Evolutionary conservation across 2,888 invertebrate species (phyloP).

Genomic region (Beris morrisii): DNA sequence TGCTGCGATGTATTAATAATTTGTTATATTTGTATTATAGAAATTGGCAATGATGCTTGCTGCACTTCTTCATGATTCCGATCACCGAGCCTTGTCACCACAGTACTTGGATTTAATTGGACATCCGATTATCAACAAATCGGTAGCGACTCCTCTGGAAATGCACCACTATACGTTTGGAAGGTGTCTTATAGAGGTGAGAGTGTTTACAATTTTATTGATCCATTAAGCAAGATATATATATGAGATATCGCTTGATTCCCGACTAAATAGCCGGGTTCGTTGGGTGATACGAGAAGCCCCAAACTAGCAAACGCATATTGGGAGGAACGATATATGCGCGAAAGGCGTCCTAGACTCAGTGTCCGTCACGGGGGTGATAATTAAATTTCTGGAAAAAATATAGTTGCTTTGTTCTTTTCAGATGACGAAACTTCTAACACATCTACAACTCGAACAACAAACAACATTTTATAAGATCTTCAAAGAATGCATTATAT

Average conservation of each 20-base stretch:
- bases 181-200: constrained; percentile 62
- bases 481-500: constrained; percentile 60
- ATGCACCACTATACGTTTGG: constrained; percentile 64
- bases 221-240: background rate
- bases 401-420: background rate
- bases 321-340: no score
- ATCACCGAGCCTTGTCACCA: constrained; percentile 66
- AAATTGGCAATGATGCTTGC: constrained; percentile 60
- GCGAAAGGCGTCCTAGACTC: no score
- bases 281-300: no score
- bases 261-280: background rate
- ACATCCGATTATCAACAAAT: constrained; percentile 61
- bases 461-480: background rate
- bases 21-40: background rate
- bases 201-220: background rate
- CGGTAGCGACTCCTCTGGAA: constrained; percentile 62
- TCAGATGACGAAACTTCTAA: constrained; percentile 4
- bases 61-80: constrained; percentile 65
- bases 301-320: no score
- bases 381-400: no score
- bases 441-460: background rate
- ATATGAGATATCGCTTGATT: background rate
- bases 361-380: no score
- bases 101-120: constrained; percentile 62
- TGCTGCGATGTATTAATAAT: background rate